These are phyloP conservation scores for Anhinga rufa DNA, from an alignment of 2,113 vertebrate species.

Conservation along the genomic window DNA sequence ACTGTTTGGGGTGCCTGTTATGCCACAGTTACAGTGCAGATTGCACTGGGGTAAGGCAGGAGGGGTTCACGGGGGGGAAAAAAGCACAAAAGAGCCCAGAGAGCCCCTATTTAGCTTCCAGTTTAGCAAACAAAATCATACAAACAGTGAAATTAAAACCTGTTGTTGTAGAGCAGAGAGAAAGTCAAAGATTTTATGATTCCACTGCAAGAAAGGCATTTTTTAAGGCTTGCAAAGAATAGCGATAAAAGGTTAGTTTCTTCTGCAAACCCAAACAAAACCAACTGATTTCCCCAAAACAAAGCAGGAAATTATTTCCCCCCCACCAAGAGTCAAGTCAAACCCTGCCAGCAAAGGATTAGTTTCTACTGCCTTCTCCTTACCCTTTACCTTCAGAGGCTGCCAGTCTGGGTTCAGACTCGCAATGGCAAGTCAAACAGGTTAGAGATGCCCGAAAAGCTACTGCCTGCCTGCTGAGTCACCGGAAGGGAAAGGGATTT, in stretches of 20 bases:
- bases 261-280: neutral
- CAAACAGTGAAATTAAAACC: neutral
- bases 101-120: neutral
- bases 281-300: neutral
- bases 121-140: neutral
- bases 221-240: neutral
- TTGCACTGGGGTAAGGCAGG: neutral
- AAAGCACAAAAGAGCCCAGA: neutral
- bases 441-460: neutral
- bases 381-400: neutral
- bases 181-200: neutral
- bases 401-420: neutral
- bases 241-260: neutral
- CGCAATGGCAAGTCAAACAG: fast-evolving
- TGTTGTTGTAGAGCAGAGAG: neutral
- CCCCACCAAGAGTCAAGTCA: neutral
- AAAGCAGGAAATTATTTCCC: neutral
- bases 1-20: neutral
- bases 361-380: neutral
- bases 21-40: neutral
- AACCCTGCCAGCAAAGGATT: neutral
- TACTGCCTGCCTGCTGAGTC: neutral
- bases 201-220: neutral
- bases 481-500: neutral
- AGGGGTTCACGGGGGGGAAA: fast-evolving